Conservation (phyloP, 2,888 invertebrate genomes). For the Eristalis intricaria region DNA sequence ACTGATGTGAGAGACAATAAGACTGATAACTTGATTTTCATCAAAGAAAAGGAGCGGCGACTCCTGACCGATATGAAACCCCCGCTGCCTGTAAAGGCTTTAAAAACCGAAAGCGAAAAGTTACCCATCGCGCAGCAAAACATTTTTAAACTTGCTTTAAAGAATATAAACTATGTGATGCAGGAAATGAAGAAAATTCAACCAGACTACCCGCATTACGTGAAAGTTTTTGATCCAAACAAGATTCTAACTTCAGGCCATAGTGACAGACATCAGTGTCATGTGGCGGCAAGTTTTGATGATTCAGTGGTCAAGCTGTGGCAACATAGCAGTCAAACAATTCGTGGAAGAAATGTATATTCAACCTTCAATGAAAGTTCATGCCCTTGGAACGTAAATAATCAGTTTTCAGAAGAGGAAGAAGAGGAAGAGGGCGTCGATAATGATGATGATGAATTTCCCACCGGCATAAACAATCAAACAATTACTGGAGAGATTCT, state of each 20-base stretch:
- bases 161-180: constrained; percentile 43
- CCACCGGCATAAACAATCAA: constrained; percentile 76
- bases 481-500: constrained; percentile 84
- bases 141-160: constrained; percentile 48
- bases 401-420: constrained; percentile 74
- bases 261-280: constrained; percentile 79
- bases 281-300: constrained; percentile 80
- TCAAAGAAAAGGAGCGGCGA: constrained; percentile 47
- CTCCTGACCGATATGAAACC: constrained; percentile 54
- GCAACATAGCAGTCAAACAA: constrained; percentile 79
- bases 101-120: constrained; percentile 32
- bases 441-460: constrained; percentile 70
- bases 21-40: constrained; percentile 57
- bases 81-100: constrained; percentile 20
- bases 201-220: constrained; percentile 59
- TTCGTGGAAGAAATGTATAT: constrained; percentile 78
- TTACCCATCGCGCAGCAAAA: constrained; percentile 55
- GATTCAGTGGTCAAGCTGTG: constrained; percentile 79
- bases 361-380: constrained; percentile 73
- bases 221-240: constrained; percentile 72
- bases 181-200: constrained; percentile 56
- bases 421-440: constrained; percentile 64
- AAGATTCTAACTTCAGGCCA: constrained; percentile 76
- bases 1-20: constrained; percentile 80
- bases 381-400: constrained; percentile 79